These are phyloP conservation scores for Leptopilina syphax DNA, from an alignment of 2,888 invertebrate species.

Conservation along the genomic window DNA sequence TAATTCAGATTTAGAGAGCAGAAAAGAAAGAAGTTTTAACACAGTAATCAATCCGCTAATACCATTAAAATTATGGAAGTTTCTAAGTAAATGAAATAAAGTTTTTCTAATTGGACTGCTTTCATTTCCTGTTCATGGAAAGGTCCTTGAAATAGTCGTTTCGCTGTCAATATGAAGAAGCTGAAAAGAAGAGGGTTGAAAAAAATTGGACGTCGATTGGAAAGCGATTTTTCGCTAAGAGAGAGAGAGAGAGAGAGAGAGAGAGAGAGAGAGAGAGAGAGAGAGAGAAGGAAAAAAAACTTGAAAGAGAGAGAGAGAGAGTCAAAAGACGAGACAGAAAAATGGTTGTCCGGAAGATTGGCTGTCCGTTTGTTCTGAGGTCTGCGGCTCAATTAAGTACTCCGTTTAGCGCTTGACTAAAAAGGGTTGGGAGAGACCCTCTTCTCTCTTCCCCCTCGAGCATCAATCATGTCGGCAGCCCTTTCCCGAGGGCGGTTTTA, in stretches of 20 bases:
- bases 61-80: background rate
- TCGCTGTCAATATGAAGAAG: slow-evolving; percentile 27
- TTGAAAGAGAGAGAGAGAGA: slow-evolving; percentile 43
- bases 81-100: slow-evolving; percentile 20
- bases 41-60: background rate
- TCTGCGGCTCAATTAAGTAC: slow-evolving; percentile 75
- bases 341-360: slow-evolving; percentile 66
- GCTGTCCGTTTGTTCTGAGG: slow-evolving; percentile 74
- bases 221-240: slow-evolving; percentile 49
- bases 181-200: slow-evolving; percentile 6
- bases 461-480: slow-evolving; percentile 77
- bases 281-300: slow-evolving; percentile 43
- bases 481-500: slow-evolving; percentile 75
- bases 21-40: background rate
- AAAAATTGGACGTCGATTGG: slow-evolving; percentile 47
- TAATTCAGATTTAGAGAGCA: no score
- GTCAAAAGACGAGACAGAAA: slow-evolving; percentile 34
- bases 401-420: slow-evolving; percentile 72
- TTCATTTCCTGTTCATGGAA: slow-evolving; percentile 13
- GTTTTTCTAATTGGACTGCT: slow-evolving; percentile 30
- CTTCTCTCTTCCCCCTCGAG: slow-evolving; percentile 65
- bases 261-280: slow-evolving; percentile 44
- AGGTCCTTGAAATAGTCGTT: slow-evolving; percentile 19
- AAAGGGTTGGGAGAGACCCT: slow-evolving; percentile 68
- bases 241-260: slow-evolving; percentile 30